phyloP scores from a whole-genome alignment of 2,888 invertebrate species.

The Melipona bicolor region DNA sequence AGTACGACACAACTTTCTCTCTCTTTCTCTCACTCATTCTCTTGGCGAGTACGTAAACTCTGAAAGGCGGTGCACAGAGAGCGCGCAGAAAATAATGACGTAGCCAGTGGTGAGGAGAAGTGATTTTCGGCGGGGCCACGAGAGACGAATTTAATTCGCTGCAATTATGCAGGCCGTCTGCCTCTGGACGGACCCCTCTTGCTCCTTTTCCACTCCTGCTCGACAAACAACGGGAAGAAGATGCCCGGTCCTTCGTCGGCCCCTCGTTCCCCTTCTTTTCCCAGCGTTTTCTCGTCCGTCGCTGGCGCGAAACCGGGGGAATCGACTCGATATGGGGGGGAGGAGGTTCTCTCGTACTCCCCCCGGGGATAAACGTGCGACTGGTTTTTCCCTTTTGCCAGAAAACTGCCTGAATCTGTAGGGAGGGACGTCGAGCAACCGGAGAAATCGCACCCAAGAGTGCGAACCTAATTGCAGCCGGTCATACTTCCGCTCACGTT shows the following conservation, averaged over 20 bases:
- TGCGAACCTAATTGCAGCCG: constrained; percentile 81
- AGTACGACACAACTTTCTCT: constrained; percentile 29
- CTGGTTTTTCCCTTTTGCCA: constrained; percentile 45
- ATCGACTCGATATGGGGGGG: constrained; percentile 33
- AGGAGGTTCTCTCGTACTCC: constrained; percentile 23
- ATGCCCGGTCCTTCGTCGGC: neutral
- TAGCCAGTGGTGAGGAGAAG: constrained; percentile 58
- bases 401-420: constrained; percentile 57
- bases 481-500: constrained; percentile 59
- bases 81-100: constrained; percentile 65
- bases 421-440: constrained; percentile 64
- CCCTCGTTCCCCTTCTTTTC: neutral
- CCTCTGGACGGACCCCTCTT: neutral
- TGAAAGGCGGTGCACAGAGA: constrained; percentile 49
- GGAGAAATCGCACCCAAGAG: constrained; percentile 81
- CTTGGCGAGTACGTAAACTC: constrained; percentile 61
- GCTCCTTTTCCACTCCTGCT: neutral
- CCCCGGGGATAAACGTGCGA: constrained; percentile 54
- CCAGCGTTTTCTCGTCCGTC: neutral
- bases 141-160: constrained; percentile 76
- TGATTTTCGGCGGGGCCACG: constrained; percentile 66
- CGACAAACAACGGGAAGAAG: constrained; percentile 31
- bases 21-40: no score
- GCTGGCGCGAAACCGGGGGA: neutral
- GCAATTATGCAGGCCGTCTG: constrained; percentile 63